Conservation (phyloP, 2,888 invertebrate species). For the Leucophora obtusa region DNA sequence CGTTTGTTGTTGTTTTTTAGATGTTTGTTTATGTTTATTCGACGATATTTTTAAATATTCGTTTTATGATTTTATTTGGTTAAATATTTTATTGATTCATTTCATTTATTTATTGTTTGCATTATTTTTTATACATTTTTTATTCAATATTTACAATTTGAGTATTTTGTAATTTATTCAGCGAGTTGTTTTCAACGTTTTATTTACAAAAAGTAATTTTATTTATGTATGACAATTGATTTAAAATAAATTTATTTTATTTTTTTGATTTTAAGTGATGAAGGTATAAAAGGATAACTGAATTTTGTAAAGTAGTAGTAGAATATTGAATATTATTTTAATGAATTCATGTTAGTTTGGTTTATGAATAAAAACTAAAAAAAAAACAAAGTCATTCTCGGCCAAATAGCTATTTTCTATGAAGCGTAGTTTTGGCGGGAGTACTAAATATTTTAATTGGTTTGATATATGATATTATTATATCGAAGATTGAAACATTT, state of each 20-base stretch:
- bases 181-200: not conserved
- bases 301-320: too few relatives aligned
- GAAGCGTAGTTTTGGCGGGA: too few relatives aligned
- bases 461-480: too few relatives aligned
- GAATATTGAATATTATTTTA: too few relatives aligned
- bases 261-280: too few relatives aligned
- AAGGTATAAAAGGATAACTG: too few relatives aligned
- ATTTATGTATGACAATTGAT: not conserved
- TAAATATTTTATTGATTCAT: not conserved
- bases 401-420: too few relatives aligned
- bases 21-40: not conserved
- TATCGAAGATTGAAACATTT: too few relatives aligned
- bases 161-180: slow-evolving; percentile 19
- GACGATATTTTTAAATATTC: slow-evolving; percentile 12
- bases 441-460: too few relatives aligned
- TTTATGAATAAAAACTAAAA: too few relatives aligned
- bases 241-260: not conserved
- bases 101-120: not conserved
- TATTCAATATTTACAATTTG: slow-evolving; percentile 13
- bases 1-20: not conserved
- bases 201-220: not conserved
- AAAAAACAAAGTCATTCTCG: too few relatives aligned
- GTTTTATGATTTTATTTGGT: slow-evolving; percentile 5
- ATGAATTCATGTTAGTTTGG: too few relatives aligned
- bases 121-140: not conserved